Conservation (phyloP, 2,888 invertebrate genomes). For the Melinaea marsaeus region DNA sequence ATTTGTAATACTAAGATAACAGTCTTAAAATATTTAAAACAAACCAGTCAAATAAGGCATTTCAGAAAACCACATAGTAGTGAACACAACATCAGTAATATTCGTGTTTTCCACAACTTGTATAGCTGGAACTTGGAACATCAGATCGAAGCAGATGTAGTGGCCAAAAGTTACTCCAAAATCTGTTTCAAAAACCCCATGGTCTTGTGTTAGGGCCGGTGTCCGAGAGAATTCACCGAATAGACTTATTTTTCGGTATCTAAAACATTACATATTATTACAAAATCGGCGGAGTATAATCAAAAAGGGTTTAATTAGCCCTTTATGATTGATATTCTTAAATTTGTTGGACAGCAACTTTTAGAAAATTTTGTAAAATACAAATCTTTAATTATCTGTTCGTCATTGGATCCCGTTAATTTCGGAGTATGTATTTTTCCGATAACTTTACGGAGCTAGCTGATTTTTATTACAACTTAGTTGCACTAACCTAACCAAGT, state of each 20-base stretch:
- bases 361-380: too few relatives aligned
- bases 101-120: slow-evolving; percentile 72
- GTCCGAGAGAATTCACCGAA: slow-evolving; percentile 71
- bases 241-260: slow-evolving; percentile 75
- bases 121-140: slow-evolving; percentile 84
- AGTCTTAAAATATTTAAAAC: slow-evolving; percentile 15
- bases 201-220: slow-evolving; percentile 77
- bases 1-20: not conserved
- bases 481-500: too few relatives aligned
- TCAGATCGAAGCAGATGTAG: slow-evolving; percentile 89
- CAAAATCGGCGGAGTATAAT: too few relatives aligned
- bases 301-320: too few relatives aligned
- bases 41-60: slow-evolving; percentile 85
- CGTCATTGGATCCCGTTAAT: too few relatives aligned
- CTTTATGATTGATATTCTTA: too few relatives aligned
- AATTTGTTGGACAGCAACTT: too few relatives aligned
- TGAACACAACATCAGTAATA: slow-evolving; percentile 80
- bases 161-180: slow-evolving; percentile 89
- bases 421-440: too few relatives aligned
- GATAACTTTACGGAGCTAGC: too few relatives aligned
- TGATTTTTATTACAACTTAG: too few relatives aligned
- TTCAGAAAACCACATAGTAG: slow-evolving; percentile 90
- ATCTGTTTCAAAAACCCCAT: slow-evolving; percentile 83
- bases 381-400: too few relatives aligned
- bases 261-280: slow-evolving; percentile 32